Evolutionary conservation across 2,888 invertebrate species (phyloP), one percentile per base, ranked within the genome.

Genomic region (Stenoptilia bipunctidactyla): DNA sequence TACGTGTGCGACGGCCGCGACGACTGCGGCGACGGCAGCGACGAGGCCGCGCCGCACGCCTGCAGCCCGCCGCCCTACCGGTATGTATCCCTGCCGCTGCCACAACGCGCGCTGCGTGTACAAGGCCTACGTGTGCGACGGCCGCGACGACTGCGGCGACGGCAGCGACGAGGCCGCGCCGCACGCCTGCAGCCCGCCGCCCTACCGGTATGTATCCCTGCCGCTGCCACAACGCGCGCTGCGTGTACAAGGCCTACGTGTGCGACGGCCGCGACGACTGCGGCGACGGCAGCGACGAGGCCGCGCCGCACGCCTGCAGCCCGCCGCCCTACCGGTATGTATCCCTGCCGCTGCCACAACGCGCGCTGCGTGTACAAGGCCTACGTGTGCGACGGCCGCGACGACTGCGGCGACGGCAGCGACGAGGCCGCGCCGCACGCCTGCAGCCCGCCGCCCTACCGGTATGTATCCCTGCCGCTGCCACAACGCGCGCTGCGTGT

Each of bases 241-340:
- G 96, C 67, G 90, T 96, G n/a, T 95, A 93, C 77, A 93, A 93
- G 73, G 92, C 95, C 0, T 94, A 95, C 77, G 93, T 97, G 45
- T 98, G 97, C 67, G 97, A 97, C 70, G 96, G 96, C 1, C 90
- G 90, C 61, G 94, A 96, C 66, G 97, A 97, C 68, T 97, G 97
- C 63, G 93, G 93, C 0, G 97, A 97, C 70, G 90, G 89, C 37
- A 92, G 92, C 0, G 97, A 97, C 69, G 97, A 97, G 75, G 92
- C 93, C 34, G 72, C 87, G 2, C 71, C 86, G 37, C 94, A 94
- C 61, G 95, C 94, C 15, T 96, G 95, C 69, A 87, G 87, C 13
- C 88, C 92, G 35, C 93, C 92, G 6, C 89, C 89, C 1, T 91
- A 91, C 74, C 88, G 79, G 76, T 68, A 20, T 14, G 14, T 15